Evolutionary conservation across 1,140 invertebrate genomes (phyloP).

Genomic region (Bombyx mandarina): DNA sequence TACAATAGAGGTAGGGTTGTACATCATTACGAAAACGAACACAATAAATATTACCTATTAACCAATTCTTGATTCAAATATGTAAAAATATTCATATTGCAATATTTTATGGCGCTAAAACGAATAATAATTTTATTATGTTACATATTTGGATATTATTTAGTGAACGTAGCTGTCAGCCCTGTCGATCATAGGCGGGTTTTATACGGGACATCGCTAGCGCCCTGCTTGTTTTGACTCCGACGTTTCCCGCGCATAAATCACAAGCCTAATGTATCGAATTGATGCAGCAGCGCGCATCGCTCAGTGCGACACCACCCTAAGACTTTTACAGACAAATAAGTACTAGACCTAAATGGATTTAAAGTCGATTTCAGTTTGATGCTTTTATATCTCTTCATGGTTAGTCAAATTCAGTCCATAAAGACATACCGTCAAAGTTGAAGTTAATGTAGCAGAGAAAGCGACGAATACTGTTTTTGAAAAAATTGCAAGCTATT

Average conservation of each 20-base stretch:
- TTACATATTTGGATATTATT: background rate
- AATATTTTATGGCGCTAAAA: background rate
- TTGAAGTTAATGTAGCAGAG: too few relatives aligned
- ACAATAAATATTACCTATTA: too few relatives aligned
- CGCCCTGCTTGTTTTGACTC: constrained; percentile 59
- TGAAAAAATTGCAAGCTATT: too few relatives aligned
- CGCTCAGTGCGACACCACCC: constrained; percentile 28
- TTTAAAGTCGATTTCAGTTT: constrained; percentile 4
- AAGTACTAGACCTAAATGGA: constrained; percentile 1
- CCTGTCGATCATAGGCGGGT: constrained; percentile 2
- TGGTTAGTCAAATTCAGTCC: too few relatives aligned
- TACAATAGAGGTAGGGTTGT: too few relatives aligned
- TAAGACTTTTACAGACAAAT: constrained; percentile 11
- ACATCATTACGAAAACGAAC: too few relatives aligned
- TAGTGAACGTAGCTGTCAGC: constrained; percentile 1
- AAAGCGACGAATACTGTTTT: too few relatives aligned
- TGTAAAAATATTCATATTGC: background rate
- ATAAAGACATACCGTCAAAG: too few relatives aligned
- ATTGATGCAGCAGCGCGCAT: constrained; percentile 36
- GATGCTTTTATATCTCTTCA: too few relatives aligned
- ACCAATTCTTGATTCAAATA: too few relatives aligned
- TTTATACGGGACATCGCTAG: background rate
- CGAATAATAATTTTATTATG: background rate
- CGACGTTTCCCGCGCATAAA: constrained; percentile 57
- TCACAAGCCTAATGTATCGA: constrained; percentile 68